These are phyloP conservation scores for Hemicordylus capensis DNA, from an alignment of 2,113 vertebrate genomes.

Conservation along the genomic window DNA sequence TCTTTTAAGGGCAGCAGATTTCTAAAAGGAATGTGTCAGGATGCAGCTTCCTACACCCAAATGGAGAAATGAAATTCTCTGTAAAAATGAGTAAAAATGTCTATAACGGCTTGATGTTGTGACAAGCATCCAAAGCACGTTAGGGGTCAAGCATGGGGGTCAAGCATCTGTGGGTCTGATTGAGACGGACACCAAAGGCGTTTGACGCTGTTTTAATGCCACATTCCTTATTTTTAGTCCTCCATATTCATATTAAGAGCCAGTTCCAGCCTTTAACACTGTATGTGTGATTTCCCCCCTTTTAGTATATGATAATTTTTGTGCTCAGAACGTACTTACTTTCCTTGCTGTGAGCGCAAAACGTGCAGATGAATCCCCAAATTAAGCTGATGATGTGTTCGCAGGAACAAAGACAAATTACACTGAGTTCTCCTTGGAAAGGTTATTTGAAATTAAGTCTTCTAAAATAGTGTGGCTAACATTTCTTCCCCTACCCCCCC, in stretches of 20 bases:
- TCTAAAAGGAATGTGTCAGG: no score
- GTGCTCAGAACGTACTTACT: not conserved
- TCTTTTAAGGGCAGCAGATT: no score
- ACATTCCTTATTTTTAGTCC: not conserved
- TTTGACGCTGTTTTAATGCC: not conserved
- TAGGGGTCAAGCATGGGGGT: not conserved
- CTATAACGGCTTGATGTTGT: no score
- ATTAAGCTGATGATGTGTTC: constrained; percentile 5
- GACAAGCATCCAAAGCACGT: not conserved
- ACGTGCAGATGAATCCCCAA: not conserved
- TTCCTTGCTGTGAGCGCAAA: not conserved
- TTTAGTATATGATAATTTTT: not conserved
- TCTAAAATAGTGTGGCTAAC: not conserved
- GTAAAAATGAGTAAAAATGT: not conserved
- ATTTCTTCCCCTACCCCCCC: not conserved
- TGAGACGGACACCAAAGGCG: not conserved
- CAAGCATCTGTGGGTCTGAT: not conserved
- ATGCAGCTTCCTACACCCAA: no score
- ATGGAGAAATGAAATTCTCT: no score
- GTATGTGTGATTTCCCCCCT: not conserved
- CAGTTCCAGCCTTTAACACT: not conserved
- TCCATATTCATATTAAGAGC: not conserved
- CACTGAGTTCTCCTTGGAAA: not conserved
- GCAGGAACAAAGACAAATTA: constrained; percentile 10
- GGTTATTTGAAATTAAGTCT: not conserved